Base-by-base conservation (phyloP, 2,797 vertebrate genomes). In the Aldrovandia affinis region DNA sequence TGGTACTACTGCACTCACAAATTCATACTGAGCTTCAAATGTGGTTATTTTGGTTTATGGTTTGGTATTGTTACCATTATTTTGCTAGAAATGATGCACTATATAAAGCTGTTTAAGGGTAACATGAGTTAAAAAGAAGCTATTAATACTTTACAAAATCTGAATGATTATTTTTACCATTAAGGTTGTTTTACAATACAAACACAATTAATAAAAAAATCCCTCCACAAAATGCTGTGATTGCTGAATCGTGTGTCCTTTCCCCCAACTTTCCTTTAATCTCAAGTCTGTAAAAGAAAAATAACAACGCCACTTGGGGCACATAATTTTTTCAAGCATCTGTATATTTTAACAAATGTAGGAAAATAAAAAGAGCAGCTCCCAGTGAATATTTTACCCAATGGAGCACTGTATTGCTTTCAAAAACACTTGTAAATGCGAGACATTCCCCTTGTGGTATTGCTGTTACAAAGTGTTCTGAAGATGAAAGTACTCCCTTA, bases 251-350 rank as follows among this genome's bases (percentile, higher is more conserved):
- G 18, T 44, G 44, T 22, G 81, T 57, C 18, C 1, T 52, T 28
- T 84, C 68, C n/a, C 57, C 84, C 47, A 83, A 90, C 87, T 88
- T 83, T 87, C 89, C 75, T 89, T 33, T 70, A 68, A 82, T 68
- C 61, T 78, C 47, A 82, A 78, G 25, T 15, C 42, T 78, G 39
- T 50, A 63, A 77, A 85, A 87, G 78, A 84, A 82, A n/a, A 87
- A 86, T 81, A 86, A 88, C 85, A 88, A 84, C 7, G 79, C 81
- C 84, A 86, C 10, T 36, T 81, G 82, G 85, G 83, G 44, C 85
- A 28, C 3, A 20, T 83, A 30, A 63, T 50, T 87, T 83, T 85
- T 89, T 79, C 20, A 33, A 86, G 84, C 80, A 61, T 82, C 39
- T 79, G 84, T 83, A 77, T 50, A 81, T 85, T 86, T 73, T 36